phyloP scores from a whole-genome alignment of 2,888 invertebrate genomes.

The Ochropacha duplaris region DNA sequence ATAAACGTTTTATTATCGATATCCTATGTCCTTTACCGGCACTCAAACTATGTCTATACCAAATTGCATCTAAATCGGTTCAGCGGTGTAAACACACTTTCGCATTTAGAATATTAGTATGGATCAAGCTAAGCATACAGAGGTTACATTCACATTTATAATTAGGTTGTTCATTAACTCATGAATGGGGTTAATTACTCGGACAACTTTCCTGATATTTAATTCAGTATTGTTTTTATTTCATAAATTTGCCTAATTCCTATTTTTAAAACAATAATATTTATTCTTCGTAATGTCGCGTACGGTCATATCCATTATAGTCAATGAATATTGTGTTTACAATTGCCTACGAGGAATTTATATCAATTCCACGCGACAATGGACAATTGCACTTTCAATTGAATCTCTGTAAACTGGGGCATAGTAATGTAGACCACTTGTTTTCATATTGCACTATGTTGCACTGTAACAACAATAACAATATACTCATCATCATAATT shows the following conservation, averaged over 20 bases:
- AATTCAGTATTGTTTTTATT: neutral
- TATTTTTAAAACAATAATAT: neutral
- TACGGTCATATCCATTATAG: slow-evolving; percentile 13
- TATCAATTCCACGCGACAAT: slow-evolving; percentile 48
- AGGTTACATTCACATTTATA: neutral
- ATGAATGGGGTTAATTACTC: neutral
- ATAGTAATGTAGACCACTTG: slow-evolving; percentile 23
- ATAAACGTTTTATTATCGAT: too few species aligned
- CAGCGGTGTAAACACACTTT: too few species aligned
- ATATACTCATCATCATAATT: too few species aligned
- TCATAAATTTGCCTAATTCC: neutral
- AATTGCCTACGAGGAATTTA: slow-evolving; percentile 28
- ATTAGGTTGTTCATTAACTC: neutral
- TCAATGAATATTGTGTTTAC: slow-evolving; percentile 16
- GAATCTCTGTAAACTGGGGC: slow-evolving; percentile 43
- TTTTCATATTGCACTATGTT: slow-evolving; percentile 17
- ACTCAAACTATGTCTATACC: too few species aligned
- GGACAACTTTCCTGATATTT: neutral
- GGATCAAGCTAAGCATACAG: too few species aligned
- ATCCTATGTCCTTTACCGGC: too few species aligned
- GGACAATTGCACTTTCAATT: slow-evolving; percentile 54
- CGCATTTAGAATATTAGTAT: too few species aligned
- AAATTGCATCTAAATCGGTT: too few species aligned
- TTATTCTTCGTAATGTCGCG: neutral
- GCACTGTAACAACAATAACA: neutral